A percentile compares a stretch with the other conserved stretches of the same genome.
phyloP scores from a whole-genome alignment of 2,888 invertebrate genomes.

The Muscina levida region DNA sequence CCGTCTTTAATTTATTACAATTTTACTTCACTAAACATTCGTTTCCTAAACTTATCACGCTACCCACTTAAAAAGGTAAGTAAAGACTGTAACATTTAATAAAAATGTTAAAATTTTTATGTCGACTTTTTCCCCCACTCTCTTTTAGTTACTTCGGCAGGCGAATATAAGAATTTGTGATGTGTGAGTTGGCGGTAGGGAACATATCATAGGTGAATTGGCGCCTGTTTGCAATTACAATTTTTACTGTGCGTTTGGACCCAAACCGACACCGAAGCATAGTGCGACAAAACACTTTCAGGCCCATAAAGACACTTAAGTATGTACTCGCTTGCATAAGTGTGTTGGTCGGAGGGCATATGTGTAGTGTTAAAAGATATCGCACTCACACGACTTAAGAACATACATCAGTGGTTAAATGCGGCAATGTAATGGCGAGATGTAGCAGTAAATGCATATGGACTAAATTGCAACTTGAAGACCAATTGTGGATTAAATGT shows the following conservation, averaged over 20 bases:
- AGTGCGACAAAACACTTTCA: slow-evolving; percentile 44
- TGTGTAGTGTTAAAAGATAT: no score
- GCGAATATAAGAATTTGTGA: background rate
- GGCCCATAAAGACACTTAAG: slow-evolving; percentile 29
- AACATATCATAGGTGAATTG: slow-evolving; percentile 50
- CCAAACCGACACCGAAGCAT: slow-evolving; percentile 26
- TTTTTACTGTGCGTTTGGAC: slow-evolving; percentile 12
- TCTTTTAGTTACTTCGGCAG: background rate
- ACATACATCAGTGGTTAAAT: no score
- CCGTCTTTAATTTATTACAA: no score
- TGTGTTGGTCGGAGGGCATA: no score
- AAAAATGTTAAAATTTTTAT: slow-evolving; percentile 17
- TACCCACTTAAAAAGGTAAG: background rate
- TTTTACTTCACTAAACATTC: no score
- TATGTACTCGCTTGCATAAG: background rate
- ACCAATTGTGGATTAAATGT: no score
- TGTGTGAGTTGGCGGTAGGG: slow-evolving; percentile 14
- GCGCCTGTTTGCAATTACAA: slow-evolving; percentile 56
- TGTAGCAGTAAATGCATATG: no score
- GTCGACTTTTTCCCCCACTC: background rate
- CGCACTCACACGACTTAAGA: no score
- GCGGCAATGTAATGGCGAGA: no score
- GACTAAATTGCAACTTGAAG: no score
- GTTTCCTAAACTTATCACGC: background rate
- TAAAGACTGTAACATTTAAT: slow-evolving; percentile 13